Percentiles rank a stretch among this genome's conserved stretches.
Conservation (phyloP, 1,140 invertebrate genomes). For the Globodera rostochiensis region DNA sequence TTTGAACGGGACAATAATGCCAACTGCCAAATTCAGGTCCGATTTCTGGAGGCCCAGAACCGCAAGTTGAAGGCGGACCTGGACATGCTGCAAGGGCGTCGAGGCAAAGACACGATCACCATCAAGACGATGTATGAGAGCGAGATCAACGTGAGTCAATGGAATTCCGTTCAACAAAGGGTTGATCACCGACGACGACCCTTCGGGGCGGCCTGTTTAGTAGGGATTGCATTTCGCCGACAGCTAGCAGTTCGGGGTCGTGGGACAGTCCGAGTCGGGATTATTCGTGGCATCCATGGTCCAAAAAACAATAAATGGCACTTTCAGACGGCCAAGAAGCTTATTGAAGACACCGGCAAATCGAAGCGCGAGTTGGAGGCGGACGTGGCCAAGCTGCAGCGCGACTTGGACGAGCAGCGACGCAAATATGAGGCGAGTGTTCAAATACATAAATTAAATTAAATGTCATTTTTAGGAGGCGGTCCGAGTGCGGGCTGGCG, state of each 20-base stretch:
- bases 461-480: slow-evolving; percentile 39
- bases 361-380: slow-evolving; percentile 47
- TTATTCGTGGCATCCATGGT: too few species aligned
- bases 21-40: slow-evolving; percentile 50
- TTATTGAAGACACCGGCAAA: slow-evolving; percentile 60
- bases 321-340: slow-evolving; percentile 53
- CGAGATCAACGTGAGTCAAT: slow-evolving; percentile 65
- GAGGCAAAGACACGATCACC: slow-evolving; percentile 68
- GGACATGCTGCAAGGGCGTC: slow-evolving; percentile 66
- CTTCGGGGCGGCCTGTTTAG: too few species aligned
- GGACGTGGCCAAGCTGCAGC: slow-evolving; percentile 48
- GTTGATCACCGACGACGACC: background rate
- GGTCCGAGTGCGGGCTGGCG: slow-evolving; percentile 49
- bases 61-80: slow-evolving; percentile 68
- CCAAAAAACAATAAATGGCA: background rate
- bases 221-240: too few species aligned
- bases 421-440: slow-evolving; percentile 55
- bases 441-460: too few species aligned
- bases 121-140: slow-evolving; percentile 69
- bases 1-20: background rate
- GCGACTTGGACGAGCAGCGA: slow-evolving; percentile 57
- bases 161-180: background rate
- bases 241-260: too few species aligned
- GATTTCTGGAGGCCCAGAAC: slow-evolving; percentile 70
- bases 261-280: too few species aligned